A percentile compares a stretch with the other conserved stretches of the same genome.
These are phyloP conservation scores for Drosophila melanosoma DNA, from an alignment of 2,888 invertebrate species.

Conservation along the genomic window DNA sequence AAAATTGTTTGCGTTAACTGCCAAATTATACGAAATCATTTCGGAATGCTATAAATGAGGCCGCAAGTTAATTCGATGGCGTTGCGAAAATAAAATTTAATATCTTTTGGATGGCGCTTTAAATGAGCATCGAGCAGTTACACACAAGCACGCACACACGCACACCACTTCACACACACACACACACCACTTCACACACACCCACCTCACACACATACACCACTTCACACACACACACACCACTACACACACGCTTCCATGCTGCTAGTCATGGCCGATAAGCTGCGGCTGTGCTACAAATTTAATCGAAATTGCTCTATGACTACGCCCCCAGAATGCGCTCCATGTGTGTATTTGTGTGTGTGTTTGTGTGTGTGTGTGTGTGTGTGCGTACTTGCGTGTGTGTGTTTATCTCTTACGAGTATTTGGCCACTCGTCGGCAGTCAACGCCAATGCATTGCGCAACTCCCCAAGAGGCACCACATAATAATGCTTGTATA, in stretches of 20 bases:
- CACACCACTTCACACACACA: neutral
- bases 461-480: neutral
- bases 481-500: neutral
- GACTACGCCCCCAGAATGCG: constrained; percentile 7
- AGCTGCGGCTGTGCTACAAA: constrained; percentile 52
- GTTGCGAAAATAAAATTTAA: constrained; percentile 49
- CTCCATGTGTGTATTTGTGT: neutral
- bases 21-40: constrained; percentile 66
- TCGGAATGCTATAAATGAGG: constrained; percentile 61
- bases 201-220: neutral
- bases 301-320: constrained; percentile 53
- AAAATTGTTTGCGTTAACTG: constrained; percentile 55
- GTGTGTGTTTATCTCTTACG: constrained; percentile 3
- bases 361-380: neutral
- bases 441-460: constrained; percentile 23
- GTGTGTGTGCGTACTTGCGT: neutral
- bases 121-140: constrained; percentile 38
- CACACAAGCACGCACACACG: neutral
- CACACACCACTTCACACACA: neutral
- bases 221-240: neutral
- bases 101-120: constrained; percentile 46
- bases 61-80: constrained; percentile 60
- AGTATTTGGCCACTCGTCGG: constrained; percentile 23
- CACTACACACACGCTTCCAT: neutral
- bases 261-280: constrained; percentile 33